Percentiles rank a stretch among this genome's conserved stretches.
Conservation (phyloP, 1,140 invertebrate genomes). For the Dinothrombium tinctorium region DNA sequence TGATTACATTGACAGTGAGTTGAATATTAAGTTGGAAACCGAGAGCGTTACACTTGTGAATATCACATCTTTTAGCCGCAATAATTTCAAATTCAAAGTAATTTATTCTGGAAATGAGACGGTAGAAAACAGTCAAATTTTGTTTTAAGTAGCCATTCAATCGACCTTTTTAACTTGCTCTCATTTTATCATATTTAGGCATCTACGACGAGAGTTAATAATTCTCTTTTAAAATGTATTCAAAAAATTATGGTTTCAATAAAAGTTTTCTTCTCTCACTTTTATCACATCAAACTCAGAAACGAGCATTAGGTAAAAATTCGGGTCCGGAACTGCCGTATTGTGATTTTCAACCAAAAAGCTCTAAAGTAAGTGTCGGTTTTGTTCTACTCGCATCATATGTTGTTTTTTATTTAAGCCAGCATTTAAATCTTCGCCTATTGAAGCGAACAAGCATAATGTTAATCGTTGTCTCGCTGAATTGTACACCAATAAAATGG, state of each 20-base stretch:
- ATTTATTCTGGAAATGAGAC: not conserved
- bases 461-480: conserved; percentile 44
- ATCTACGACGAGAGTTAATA: too few species aligned
- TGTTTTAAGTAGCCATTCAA: not conserved
- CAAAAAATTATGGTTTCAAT: too few species aligned
- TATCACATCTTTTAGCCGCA: not conserved
- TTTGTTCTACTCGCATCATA: too few species aligned
- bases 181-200: too few species aligned
- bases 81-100: not conserved
- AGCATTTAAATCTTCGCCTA: too few species aligned
- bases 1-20: not conserved
- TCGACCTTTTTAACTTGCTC: too few species aligned
- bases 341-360: too few species aligned
- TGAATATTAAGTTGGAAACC: not conserved
- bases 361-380: too few species aligned
- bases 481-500: conserved; percentile 55
- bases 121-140: not conserved
- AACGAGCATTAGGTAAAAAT: not conserved
- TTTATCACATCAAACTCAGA: not conserved
- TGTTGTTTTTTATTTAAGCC: too few species aligned
- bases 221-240: too few species aligned
- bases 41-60: not conserved
- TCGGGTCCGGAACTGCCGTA: too few species aligned
- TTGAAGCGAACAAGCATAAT: too few species aligned
- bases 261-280: not conserved